These are phyloP conservation scores for Fissipunctia ypsillon DNA, from an alignment of 2,888 invertebrate species.

Conservation along the genomic window DNA sequence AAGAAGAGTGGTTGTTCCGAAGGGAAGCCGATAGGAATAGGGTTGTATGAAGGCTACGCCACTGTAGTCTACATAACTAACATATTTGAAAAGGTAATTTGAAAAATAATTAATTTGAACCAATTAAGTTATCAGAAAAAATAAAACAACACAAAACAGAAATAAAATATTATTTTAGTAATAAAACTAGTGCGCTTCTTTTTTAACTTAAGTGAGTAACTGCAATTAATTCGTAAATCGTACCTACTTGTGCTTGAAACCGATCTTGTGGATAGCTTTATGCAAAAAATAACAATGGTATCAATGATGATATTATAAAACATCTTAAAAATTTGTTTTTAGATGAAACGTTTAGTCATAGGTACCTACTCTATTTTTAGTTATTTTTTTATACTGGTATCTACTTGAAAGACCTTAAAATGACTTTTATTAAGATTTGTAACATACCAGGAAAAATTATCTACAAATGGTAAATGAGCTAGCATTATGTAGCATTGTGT, in stretches of 20 bases:
- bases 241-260: neutral
- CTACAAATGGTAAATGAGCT: neutral
- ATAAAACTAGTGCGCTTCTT: neutral
- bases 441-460: neutral
- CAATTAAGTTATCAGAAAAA: neutral
- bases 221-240: neutral
- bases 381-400: no score
- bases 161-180: neutral
- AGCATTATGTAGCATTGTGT: neutral
- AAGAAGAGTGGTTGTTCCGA: no score
- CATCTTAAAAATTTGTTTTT: neutral
- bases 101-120: neutral
- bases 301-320: neutral
- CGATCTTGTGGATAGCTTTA: neutral
- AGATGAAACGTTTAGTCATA: no score
- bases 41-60: no score
- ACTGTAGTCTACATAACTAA: neutral
- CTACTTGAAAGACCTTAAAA: neutral
- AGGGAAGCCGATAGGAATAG: no score
- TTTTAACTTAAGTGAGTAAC: neutral
- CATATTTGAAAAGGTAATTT: neutral
- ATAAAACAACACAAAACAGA: neutral
- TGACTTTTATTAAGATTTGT: neutral
- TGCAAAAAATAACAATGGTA: slow-evolving; percentile 10
- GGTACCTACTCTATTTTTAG: no score